Percentiles rank a stretch among this genome's conserved stretches.
These are phyloP conservation scores for Rhagonycha fulva DNA, from an alignment of 2,888 invertebrate genomes.

Conservation along the genomic window DNA sequence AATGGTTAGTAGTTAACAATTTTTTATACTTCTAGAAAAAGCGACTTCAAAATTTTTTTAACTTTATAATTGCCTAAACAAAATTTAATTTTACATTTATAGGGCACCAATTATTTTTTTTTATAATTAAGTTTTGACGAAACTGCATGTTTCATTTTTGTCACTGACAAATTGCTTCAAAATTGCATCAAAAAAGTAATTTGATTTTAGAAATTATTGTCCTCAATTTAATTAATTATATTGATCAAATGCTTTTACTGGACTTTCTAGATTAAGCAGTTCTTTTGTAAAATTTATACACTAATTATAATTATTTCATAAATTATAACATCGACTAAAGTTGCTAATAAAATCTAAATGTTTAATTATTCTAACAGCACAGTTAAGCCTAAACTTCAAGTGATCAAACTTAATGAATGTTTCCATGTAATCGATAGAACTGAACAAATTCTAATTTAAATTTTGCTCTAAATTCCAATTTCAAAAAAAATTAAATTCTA, in stretches of 20 bases:
- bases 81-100: neutral
- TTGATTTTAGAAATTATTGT: conserved; percentile 1
- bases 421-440: neutral
- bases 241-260: neutral
- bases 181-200: neutral
- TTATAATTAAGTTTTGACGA: neutral
- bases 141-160: neutral
- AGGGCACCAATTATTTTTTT: too few species aligned
- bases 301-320: neutral
- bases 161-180: neutral
- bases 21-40: neutral
- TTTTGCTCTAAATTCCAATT: neutral
- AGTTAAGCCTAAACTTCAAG: neutral
- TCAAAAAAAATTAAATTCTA: neutral
- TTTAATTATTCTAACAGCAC: neutral
- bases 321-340: neutral
- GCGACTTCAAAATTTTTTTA: neutral
- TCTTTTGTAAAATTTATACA: neutral
- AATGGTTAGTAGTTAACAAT: conserved; percentile 16
- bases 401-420: neutral
- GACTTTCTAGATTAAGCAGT: conserved; percentile 15
- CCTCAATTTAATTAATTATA: conserved; percentile 1
- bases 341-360: neutral
- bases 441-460: neutral
- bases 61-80: neutral